Conservation (phyloP, 2,888 invertebrate species). For the Bimastos eiseni region DNA sequence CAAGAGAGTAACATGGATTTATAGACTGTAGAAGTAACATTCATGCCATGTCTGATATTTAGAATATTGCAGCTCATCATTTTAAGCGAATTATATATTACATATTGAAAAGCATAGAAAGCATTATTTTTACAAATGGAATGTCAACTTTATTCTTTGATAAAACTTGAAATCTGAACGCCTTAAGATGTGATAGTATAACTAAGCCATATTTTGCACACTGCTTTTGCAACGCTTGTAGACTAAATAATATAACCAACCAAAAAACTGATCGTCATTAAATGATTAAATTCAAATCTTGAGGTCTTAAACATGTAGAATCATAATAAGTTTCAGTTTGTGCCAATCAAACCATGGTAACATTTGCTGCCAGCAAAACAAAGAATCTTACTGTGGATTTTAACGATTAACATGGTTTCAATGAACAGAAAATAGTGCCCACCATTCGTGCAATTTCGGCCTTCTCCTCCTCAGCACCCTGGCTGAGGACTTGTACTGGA, state of each 20-base stretch:
- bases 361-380: neutral
- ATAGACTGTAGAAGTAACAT: neutral
- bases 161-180: neutral
- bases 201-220: neutral
- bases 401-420: too few species aligned
- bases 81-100: too few species aligned
- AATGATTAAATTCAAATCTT: too few species aligned
- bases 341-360: neutral
- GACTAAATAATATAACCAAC: too few species aligned
- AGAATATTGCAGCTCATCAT: too few species aligned
- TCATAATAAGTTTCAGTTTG: neutral
- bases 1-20: neutral
- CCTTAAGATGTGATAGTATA: neutral
- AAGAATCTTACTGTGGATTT: neutral
- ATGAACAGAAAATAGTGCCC: neutral
- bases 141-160: neutral
- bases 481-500: conserved; percentile 89
- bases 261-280: too few species aligned
- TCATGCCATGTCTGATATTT: too few species aligned
- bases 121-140: neutral
- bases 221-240: neutral
- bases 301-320: too few species aligned
- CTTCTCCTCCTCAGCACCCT: conserved; percentile 96
- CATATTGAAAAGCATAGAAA: neutral
- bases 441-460: conserved; percentile 89